Evolutionary conservation across 2,888 invertebrate species (phyloP), one percentile per base, ranked within the genome.

Genomic region (Drosophila formosana): DNA sequence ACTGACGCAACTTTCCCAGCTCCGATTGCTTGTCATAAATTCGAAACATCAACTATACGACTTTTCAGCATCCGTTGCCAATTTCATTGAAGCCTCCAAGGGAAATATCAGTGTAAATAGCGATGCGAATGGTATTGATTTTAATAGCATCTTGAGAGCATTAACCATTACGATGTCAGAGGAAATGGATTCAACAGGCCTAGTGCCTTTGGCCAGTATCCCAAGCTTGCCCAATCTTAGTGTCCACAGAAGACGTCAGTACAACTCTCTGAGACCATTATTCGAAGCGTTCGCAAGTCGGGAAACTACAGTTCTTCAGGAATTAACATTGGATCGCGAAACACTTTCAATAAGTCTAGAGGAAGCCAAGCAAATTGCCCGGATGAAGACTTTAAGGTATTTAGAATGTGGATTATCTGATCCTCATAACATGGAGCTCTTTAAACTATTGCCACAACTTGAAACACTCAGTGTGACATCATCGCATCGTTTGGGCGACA

Each of bases 321-420:
- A 41, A 18, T 49, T 32, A n/a, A 1, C 4, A 1, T 3, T 28
- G 18, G 8, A 13, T 8, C 2, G n/a, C 5, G 13, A 18, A 4
- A n/a, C 4, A n/a, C n/a, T n/a, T 49, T 8, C 18, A 0, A 18
- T 23, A 1, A 28, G 49, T 30, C 8, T 4, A 1, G 11, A 18
- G 3, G 49, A 49, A 49, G 18, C 13, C 13, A 11, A 5, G 0
- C 28, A 49, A 18, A 49, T 49, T 8, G 28, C 49, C 0, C 11
- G 3, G 28, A 49, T 49, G 2, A 49, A 49, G 32, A 18, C 49
- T 8, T 32, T 49, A 6, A 30, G 28, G 8, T 30, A 32, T 32
- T 49, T 49, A 4, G 32, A 30, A 3, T 49, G 49, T 18, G 49
- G 49, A n/a, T 49, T 49, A 4, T 18, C 13, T 13, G 30, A 49